phyloP scores from a whole-genome alignment of 1,140 invertebrate genomes.

The Meloidogyne floridensis region DNA sequence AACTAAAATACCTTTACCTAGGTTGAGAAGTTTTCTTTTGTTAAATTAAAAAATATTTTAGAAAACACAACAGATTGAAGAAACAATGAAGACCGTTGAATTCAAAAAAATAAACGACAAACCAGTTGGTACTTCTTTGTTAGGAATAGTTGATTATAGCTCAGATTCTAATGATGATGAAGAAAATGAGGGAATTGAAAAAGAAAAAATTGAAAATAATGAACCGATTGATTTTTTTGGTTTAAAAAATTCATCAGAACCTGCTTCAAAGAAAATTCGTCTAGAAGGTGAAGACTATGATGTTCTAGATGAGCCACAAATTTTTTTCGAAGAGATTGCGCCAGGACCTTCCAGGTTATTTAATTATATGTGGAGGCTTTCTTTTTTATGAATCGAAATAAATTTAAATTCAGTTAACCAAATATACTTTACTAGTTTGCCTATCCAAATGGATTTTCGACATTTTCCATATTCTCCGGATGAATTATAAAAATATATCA shows the following conservation, averaged over 20 bases:
- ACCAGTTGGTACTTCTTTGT: not conserved
- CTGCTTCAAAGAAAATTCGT: not conserved
- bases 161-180: slow-evolving; percentile 8
- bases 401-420: no score
- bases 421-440: no score
- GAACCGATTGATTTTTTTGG: slow-evolving; percentile 25
- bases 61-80: not conserved
- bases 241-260: not conserved
- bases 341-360: slow-evolving; percentile 29
- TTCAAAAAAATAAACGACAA: not conserved
- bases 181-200: not conserved
- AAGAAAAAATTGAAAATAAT: not conserved
- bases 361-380: no score
- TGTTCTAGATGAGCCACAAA: not conserved
- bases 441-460: no score
- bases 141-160: not conserved
- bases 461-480: no score
- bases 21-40: not conserved
- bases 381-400: no score
- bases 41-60: not conserved
- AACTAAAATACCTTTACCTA: no score
- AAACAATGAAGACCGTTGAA: not conserved
- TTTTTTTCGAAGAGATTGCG: slow-evolving; percentile 24
- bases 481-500: no score
- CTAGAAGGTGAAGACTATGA: slow-evolving; percentile 11